Percentiles rank a stretch among this genome's conserved stretches.
These are phyloP conservation scores for Pagrus major DNA, from an alignment of 2,113 vertebrate genomes.

Conservation along the genomic window DNA sequence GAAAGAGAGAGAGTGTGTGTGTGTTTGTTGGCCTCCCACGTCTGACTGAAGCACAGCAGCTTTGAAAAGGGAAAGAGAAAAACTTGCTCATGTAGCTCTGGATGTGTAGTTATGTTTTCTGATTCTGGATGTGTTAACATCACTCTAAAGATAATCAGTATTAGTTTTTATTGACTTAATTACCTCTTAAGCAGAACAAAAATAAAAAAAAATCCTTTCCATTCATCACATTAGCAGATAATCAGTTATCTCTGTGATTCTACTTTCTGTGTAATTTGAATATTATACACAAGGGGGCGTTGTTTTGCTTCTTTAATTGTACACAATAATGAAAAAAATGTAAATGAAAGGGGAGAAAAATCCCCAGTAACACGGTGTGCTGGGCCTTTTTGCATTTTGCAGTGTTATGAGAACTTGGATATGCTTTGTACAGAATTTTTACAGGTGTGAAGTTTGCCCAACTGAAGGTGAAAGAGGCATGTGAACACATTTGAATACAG, in stretches of 20 bases:
- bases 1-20: not conserved
- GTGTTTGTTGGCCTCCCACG: slow-evolving; percentile 18
- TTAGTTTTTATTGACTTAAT: slow-evolving; percentile 71
- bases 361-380: slow-evolving; percentile 31
- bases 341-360: slow-evolving; percentile 20
- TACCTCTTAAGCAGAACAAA: slow-evolving; percentile 69
- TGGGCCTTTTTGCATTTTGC: slow-evolving; percentile 70
- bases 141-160: slow-evolving; percentile 77
- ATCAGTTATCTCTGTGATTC: slow-evolving; percentile 42
- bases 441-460: slow-evolving; percentile 67
- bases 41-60: slow-evolving; percentile 62
- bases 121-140: slow-evolving; percentile 53
- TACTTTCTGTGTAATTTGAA: slow-evolving; percentile 70
- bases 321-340: slow-evolving; percentile 49
- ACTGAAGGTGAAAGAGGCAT: slow-evolving; percentile 30
- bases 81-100: slow-evolving; percentile 63
- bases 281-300: slow-evolving; percentile 79
- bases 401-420: slow-evolving; percentile 70
- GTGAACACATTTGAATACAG: slow-evolving; percentile 39
- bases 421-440: slow-evolving; percentile 78
- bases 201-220: slow-evolving; percentile 30
- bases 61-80: slow-evolving; percentile 60
- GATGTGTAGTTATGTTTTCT: slow-evolving; percentile 41
- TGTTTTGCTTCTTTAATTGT: slow-evolving; percentile 59
- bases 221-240: slow-evolving; percentile 42